Evolutionary conservation across 2,113 vertebrate genomes (phyloP).

Genomic region (Arizona elegans): DNA sequence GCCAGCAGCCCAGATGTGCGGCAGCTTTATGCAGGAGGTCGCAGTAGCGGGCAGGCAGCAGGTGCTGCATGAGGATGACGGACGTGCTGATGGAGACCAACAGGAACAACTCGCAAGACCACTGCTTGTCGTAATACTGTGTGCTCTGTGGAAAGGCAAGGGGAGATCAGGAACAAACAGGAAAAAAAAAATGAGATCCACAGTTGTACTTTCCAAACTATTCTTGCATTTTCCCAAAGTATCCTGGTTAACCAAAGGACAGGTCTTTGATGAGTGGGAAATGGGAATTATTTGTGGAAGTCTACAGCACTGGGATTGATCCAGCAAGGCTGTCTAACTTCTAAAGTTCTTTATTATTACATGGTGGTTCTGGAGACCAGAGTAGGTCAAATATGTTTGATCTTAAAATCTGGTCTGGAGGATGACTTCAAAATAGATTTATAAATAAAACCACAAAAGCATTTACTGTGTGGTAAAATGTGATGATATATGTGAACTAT

Average conservation of each 20-base stretch:
- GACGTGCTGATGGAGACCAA: constrained; percentile 94
- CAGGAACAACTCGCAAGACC: constrained; percentile 98
- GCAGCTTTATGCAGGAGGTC: constrained; percentile 96
- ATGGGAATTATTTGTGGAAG: neutral
- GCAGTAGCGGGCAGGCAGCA: constrained; percentile 92
- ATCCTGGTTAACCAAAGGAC: too few relatives aligned
- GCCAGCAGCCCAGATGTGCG: constrained; percentile 97
- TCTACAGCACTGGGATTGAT: neutral
- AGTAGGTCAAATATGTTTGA: neutral
- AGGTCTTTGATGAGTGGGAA: neutral
- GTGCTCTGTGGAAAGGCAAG: constrained; percentile 79
- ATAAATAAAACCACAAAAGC: neutral
- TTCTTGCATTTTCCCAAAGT: neutral
- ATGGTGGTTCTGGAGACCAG: neutral
- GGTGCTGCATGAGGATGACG: constrained; percentile 92
- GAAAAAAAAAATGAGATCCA: neutral
- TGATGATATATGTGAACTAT: neutral
- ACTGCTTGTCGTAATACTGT: constrained; percentile 96
- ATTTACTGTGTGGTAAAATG: neutral
- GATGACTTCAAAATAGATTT: neutral
- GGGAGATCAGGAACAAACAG: fast-evolving
- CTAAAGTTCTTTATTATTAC: neutral
- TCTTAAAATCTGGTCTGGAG: neutral
- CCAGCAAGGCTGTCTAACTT: neutral
- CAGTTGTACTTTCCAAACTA: neutral